A percentile compares a stretch with the other conserved stretches of the same genome.
These are phyloP conservation scores for Burhinus bistriatus DNA, from an alignment of 2,113 vertebrate genomes.

Conservation along the genomic window DNA sequence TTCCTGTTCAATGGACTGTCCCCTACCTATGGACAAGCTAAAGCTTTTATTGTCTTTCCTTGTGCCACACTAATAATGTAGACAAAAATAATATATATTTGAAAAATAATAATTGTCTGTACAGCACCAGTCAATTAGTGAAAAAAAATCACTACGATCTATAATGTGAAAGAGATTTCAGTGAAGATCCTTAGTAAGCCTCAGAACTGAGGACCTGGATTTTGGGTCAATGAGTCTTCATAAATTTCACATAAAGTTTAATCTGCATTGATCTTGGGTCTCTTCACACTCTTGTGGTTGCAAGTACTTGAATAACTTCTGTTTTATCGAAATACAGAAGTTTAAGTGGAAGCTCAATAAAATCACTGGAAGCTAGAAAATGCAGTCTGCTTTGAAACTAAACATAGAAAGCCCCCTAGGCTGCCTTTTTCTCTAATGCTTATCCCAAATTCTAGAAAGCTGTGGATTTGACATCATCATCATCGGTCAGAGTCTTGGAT, in stretches of 20 bases:
- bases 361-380: conserved; percentile 14
- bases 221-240: neutral
- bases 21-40: neutral
- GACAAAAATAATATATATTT: neutral
- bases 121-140: neutral
- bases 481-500: neutral
- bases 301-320: neutral
- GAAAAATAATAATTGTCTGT: neutral
- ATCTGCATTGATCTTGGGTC: neutral
- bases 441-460: neutral
- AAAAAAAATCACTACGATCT: neutral
- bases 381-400: neutral
- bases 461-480: neutral
- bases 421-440: neutral
- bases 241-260: conserved; percentile 25
- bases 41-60: neutral
- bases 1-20: neutral
- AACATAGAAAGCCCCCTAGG: neutral
- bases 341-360: neutral
- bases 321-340: neutral
- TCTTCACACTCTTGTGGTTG: neutral
- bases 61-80: neutral
- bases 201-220: neutral
- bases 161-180: neutral
- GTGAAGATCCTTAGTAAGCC: neutral